A percentile compares a stretch with the other conserved stretches of the same genome.
These are phyloP conservation scores for Brachypodius melanocephalos DNA, from an alignment of 2,113 vertebrate genomes.

Conservation along the genomic window DNA sequence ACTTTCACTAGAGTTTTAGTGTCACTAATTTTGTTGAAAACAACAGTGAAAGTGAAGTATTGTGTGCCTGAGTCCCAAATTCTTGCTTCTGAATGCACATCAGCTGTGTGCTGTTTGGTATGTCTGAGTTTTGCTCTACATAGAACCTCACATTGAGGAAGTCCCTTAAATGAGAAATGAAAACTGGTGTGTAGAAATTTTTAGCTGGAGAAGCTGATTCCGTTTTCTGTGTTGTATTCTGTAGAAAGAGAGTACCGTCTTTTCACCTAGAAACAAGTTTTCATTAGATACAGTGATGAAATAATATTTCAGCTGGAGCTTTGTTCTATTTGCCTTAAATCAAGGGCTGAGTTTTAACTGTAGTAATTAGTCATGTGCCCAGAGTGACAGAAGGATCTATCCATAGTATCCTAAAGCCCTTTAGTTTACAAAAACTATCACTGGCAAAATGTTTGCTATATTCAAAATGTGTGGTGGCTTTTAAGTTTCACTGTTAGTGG, in stretches of 20 bases:
- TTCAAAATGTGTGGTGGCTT: neutral
- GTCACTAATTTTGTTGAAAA: neutral
- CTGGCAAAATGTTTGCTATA: neutral
- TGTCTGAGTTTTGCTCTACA: neutral
- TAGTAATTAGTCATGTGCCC: neutral
- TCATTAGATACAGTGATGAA: neutral
- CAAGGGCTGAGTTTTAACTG: neutral
- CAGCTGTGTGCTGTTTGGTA: neutral
- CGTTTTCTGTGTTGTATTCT: neutral
- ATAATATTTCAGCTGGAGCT: neutral
- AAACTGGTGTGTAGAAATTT: neutral
- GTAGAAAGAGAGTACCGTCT: neutral
- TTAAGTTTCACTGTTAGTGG: neutral
- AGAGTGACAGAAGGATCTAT: neutral
- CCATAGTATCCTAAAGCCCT: neutral
- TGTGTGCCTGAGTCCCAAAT: neutral
- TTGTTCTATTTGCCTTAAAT: neutral
- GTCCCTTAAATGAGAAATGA: neutral
- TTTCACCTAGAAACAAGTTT: neutral
- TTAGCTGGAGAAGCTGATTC: neutral
- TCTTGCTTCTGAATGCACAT: neutral
- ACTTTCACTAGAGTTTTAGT: neutral
- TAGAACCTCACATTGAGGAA: neutral
- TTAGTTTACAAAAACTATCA: neutral
- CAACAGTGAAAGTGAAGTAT: neutral